Percentiles rank a stretch among this genome's conserved stretches.
phyloP scores from a whole-genome alignment of 1,140 invertebrate genomes.

The Zaprionus gabonicus region DNA sequence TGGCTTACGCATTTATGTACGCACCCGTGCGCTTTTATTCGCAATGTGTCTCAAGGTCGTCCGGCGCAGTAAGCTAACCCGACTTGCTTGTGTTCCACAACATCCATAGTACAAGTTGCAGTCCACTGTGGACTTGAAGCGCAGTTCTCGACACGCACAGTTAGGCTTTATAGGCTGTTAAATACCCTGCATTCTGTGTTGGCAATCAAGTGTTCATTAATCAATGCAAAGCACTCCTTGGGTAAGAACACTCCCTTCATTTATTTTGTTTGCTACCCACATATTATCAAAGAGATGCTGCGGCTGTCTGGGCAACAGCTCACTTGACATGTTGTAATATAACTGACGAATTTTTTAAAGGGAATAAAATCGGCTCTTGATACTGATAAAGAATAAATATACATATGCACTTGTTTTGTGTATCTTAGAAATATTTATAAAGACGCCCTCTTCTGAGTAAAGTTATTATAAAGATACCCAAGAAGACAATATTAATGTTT shows the following conservation, averaged over 20 bases:
- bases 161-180: not conserved
- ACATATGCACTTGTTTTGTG: too few relatives aligned
- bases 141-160: conserved; percentile 67
- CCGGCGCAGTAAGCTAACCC: conserved; percentile 17
- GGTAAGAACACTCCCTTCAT: not conserved
- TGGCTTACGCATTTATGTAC: conserved; percentile 16
- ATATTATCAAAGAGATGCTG: not conserved
- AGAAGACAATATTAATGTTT: not conserved
- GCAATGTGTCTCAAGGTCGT: conserved; percentile 72
- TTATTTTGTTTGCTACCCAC: not conserved
- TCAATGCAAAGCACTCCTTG: not conserved
- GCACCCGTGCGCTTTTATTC: not conserved
- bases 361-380: too few relatives aligned
- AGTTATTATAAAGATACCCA: not conserved
- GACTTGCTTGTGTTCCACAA: conserved; percentile 19
- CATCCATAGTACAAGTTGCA: conserved; percentile 1
- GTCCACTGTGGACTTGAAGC: conserved; percentile 40
- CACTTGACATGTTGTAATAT: too few relatives aligned
- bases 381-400: too few relatives aligned
- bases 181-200: not conserved
- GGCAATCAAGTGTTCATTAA: not conserved
- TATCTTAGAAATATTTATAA: too few relatives aligned
- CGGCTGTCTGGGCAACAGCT: not conserved
- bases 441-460: too few relatives aligned
- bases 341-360: too few relatives aligned